phyloP scores from a whole-genome alignment of 2,797 vertebrate species.

The Pangasius krempfi region DNA sequence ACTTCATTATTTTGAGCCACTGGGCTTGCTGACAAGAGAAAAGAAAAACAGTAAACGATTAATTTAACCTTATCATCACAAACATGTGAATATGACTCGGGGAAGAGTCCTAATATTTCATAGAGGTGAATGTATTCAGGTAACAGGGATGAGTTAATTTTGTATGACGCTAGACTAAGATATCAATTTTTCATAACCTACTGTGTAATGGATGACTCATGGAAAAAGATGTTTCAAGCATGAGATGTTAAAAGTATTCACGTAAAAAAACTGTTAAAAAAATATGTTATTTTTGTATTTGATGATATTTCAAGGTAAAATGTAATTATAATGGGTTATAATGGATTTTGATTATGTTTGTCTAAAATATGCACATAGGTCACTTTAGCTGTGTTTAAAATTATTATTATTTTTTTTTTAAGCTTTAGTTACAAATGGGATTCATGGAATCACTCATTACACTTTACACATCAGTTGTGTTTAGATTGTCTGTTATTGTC shows the following conservation, averaged over 20 bases:
- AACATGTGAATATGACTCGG: neutral
- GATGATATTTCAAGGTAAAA: neutral
- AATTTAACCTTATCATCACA: neutral
- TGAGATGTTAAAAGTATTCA: too few relatives aligned
- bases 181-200: neutral
- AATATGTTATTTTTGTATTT: too few relatives aligned
- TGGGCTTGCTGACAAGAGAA: slow-evolving; percentile 61
- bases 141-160: neutral
- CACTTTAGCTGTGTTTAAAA: neutral
- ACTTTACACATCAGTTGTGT: neutral
- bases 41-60: neutral
- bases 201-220: neutral
- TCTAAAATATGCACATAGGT: neutral
- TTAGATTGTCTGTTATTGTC: neutral
- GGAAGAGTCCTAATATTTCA: neutral
- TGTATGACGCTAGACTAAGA: neutral
- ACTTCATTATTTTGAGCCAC: slow-evolving; percentile 69
- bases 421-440: neutral
- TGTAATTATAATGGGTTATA: neutral
- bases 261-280: rapidly evolving
- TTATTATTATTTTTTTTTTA: neutral
- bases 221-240: too few relatives aligned
- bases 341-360: neutral
- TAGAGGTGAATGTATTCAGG: neutral
- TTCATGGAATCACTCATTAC: neutral